These are phyloP conservation scores for Aramus guarauna DNA, from an alignment of 2,113 vertebrate species.

Conservation along the genomic window DNA sequence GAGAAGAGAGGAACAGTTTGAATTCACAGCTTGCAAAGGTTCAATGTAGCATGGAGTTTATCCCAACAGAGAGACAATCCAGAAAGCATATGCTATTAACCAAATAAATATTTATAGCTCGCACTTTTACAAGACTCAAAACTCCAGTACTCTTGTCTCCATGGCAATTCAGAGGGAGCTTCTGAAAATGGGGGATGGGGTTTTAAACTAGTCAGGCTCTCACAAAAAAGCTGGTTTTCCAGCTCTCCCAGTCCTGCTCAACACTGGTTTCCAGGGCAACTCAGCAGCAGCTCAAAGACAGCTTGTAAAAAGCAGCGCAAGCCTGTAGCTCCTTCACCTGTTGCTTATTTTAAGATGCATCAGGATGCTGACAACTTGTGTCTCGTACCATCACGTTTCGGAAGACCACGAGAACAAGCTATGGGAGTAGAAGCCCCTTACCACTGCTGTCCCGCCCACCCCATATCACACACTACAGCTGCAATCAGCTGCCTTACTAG, in stretches of 20 bases:
- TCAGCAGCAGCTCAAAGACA: background rate
- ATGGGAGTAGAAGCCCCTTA: background rate
- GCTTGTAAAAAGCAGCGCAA: background rate
- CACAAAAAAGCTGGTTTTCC: background rate
- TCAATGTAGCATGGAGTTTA: background rate
- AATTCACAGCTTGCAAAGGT: background rate
- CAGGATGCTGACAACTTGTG: background rate
- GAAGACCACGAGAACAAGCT: background rate
- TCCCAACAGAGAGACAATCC: background rate
- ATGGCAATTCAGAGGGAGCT: conserved; percentile 33
- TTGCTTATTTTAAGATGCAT: background rate
- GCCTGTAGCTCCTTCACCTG: background rate
- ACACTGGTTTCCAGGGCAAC: conserved; percentile 39
- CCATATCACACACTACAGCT: background rate
- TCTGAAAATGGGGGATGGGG: background rate
- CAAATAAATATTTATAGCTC: background rate
- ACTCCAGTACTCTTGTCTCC: conserved; percentile 29
- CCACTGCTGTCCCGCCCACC: background rate
- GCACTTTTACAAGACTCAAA: background rate
- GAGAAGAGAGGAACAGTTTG: background rate
- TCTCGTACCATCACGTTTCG: background rate
- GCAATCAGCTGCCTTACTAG: background rate
- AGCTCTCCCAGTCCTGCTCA: background rate
- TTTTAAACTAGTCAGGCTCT: background rate
- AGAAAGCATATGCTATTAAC: background rate